Conservation (phyloP, 1,140 invertebrate genomes). For the Neodiprion virginianus region DNA sequence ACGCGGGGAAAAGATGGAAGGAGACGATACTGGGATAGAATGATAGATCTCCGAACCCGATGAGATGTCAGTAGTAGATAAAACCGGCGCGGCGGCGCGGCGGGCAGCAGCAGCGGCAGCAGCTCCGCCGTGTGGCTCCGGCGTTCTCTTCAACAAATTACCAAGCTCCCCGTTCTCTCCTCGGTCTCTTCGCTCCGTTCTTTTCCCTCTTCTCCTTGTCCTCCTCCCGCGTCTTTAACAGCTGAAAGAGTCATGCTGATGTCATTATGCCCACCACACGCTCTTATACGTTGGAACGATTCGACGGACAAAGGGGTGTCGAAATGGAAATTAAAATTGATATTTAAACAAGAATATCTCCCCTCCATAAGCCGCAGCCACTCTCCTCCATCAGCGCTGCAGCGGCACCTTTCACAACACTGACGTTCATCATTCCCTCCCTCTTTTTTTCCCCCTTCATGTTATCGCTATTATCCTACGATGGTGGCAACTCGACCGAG, state of each 20-base stretch:
- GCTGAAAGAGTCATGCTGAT: slow-evolving; percentile 5
- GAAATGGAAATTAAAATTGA: slow-evolving; percentile 4
- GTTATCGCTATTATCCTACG: too few species aligned
- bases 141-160: slow-evolving; percentile 12
- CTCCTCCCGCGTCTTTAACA: slow-evolving; percentile 13
- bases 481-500: too few species aligned
- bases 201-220: slow-evolving; percentile 18
- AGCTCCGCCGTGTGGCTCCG: slow-evolving; percentile 26
- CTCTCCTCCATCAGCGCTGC: background rate
- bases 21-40: slow-evolving; percentile 54
- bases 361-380: background rate
- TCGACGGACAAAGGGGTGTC: background rate
- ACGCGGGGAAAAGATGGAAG: slow-evolving; percentile 24
- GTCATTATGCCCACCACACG: slow-evolving; percentile 6
- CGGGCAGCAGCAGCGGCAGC: slow-evolving; percentile 35
- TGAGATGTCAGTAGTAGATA: slow-evolving; percentile 49
- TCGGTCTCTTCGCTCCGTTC: slow-evolving; percentile 17
- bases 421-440: too few species aligned
- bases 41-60: slow-evolving; percentile 50
- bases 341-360: background rate
- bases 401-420: too few species aligned
- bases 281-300: background rate
- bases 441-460: too few species aligned
- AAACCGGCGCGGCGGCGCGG: slow-evolving; percentile 41
- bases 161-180: slow-evolving; percentile 11